These are phyloP conservation scores for Hemicentrotus pulcherrimus DNA, from an alignment of 35 echinoderm and acorn worm genomes.

Conservation along the genomic window DNA sequence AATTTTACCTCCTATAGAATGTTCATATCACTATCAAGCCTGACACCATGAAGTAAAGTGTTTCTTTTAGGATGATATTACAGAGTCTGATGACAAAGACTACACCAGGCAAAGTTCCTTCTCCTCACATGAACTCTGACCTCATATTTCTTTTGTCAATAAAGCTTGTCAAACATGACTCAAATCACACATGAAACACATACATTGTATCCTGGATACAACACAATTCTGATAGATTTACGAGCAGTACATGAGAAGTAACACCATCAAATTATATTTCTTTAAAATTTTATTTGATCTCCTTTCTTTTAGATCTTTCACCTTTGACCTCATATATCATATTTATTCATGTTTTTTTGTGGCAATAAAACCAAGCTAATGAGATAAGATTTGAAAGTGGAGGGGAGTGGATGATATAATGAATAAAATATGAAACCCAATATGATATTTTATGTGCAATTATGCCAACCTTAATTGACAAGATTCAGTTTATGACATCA, in stretches of 20 bases:
- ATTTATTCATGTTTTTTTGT: background rate
- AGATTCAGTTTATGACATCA: background rate
- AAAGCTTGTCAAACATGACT: background rate
- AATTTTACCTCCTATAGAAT: no score
- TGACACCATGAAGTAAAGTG: no score
- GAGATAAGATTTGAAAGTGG: background rate
- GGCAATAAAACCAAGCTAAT: background rate
- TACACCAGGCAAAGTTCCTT: background rate
- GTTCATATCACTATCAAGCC: no score
- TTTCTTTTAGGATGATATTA: background rate
- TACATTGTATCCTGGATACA: background rate
- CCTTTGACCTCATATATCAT: background rate
- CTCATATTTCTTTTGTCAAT: conserved; percentile 13
- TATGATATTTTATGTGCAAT: background rate
- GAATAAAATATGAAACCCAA: background rate
- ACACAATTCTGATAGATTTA: background rate
- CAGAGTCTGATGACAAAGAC: background rate
- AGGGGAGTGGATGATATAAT: background rate
- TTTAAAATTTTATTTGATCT: background rate
- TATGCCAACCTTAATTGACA: background rate
- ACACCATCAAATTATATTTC: background rate
- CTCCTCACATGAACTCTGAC: background rate
- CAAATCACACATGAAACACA: background rate
- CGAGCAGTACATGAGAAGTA: background rate
- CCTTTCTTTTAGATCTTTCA: background rate